These are phyloP conservation scores for Nycticorax nycticorax DNA, from an alignment of 2,113 vertebrate genomes.

Conservation along the genomic window DNA sequence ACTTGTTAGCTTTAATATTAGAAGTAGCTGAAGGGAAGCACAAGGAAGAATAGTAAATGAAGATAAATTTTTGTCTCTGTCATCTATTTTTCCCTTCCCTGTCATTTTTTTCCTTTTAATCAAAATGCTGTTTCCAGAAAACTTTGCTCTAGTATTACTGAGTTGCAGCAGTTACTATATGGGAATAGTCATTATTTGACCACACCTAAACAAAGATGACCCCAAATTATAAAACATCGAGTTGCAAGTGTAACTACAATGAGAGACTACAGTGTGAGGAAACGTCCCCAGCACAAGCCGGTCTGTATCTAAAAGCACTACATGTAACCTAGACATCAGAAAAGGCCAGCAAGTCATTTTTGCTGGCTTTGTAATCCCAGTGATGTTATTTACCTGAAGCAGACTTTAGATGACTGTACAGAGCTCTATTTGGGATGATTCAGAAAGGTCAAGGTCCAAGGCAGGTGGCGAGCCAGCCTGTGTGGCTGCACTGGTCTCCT, in stretches of 20 bases:
- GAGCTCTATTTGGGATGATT: neutral
- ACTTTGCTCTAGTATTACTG: neutral
- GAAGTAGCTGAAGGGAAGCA: neutral
- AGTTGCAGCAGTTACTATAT: neutral
- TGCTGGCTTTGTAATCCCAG: neutral
- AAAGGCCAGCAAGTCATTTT: neutral
- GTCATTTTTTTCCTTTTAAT: neutral
- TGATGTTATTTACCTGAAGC: neutral
- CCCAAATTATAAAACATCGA: neutral
- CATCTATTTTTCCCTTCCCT: neutral
- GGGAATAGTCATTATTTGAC: neutral
- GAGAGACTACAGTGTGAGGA: neutral
- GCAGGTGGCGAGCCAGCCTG: neutral
- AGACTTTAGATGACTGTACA: neutral
- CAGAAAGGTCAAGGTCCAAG: neutral
- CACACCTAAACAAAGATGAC: neutral
- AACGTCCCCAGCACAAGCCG: neutral
- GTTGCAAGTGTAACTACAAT: neutral
- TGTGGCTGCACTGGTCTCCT: neutral
- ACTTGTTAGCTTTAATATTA: neutral
- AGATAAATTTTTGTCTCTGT: accelerated
- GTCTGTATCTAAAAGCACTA: neutral
- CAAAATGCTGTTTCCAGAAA: neutral
- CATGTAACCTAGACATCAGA: neutral
- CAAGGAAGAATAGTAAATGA: neutral